Conservation (phyloP, 2,888 invertebrate genomes). For the Limnephilus rhombicus region DNA sequence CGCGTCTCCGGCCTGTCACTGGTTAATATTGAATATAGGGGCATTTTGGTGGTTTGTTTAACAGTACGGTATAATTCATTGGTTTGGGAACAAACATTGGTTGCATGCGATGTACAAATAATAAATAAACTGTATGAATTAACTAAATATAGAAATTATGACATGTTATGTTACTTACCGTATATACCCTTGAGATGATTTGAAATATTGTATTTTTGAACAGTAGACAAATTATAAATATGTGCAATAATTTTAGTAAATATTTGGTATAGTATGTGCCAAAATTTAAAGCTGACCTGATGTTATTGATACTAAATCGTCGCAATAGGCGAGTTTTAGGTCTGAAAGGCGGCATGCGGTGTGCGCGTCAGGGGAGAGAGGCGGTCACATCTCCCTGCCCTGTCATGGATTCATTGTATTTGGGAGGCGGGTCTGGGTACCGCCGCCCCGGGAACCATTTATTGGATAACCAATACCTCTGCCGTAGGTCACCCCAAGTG, state of each 20-base stretch:
- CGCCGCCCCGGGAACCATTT: too few relatives aligned
- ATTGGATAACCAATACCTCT: too few relatives aligned
- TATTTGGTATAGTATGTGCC: not conserved
- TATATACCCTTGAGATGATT: not conserved
- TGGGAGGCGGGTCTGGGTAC: too few relatives aligned
- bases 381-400: too few relatives aligned
- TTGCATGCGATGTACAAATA: not conserved
- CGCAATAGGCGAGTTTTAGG: too few relatives aligned
- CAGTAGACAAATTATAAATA: not conserved
- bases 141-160: not conserved
- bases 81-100: not conserved
- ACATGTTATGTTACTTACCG: not conserved
- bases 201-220: not conserved
- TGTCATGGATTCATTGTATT: too few relatives aligned
- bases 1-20: too few relatives aligned
- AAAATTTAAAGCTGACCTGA: too few relatives aligned
- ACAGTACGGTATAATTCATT: not conserved
- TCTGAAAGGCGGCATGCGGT: too few relatives aligned
- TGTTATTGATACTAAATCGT: too few relatives aligned
- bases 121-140: not conserved
- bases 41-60: not conserved
- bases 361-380: too few relatives aligned
- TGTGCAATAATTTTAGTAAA: not conserved
- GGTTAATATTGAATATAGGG: not conserved
- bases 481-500: too few relatives aligned